Evolutionary conservation across 2,797 vertebrate genomes (phyloP), one percentile per base, ranked within the genome.

Genomic region (Neopelma chrysocephalum): DNA sequence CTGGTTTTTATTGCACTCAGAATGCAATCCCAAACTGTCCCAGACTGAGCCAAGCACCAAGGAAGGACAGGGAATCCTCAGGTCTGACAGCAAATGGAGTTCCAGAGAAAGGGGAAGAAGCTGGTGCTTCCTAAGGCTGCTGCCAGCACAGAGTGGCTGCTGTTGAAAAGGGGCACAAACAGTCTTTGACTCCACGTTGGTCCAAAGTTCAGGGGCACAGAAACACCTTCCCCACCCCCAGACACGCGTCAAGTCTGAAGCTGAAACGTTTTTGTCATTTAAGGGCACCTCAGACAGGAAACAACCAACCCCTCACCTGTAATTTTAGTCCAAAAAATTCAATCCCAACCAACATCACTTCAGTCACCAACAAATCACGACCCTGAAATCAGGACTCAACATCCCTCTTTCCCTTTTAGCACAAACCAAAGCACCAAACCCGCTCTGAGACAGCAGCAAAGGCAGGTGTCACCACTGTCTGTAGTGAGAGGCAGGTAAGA

Each of bases 131-230:
- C 71, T 42, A 53, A 53, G 27, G 51, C 51, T 53, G 51, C 51
- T 53, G 51, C 36, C 89, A 66, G 89, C 56, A 61, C 40, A 42
- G 78, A 65, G 27, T 2, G 3, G 77, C 73, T 36, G 50, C 62
- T 65, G 45, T 15, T 45, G 66, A 58, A 75, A 82, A 88, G 70
- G 69, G 82, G 61, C 65, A 90, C 89, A 92, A 86, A 92, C 0
- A 65, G 47, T 0, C 87, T 81, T 76, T 62, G 78, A 51, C 51
- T 79, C 68, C 38, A 57, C 2, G 1, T 3, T 70, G 70, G 77
- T 88, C 93, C 92, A 61, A 95, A 93, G 93, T 91, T 90, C 86
- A 93, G 86, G 5, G 86, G 87, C 70, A 76, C 54, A 79, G 85
- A 90, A 93, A 89, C 29, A 56, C 62, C 69, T 53, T 48, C 72